Evolutionary conservation across 2,888 invertebrate genomes (phyloP), one percentile per base, ranked within the genome.

Genomic region (Himalopsyche kuldschensis): DNA sequence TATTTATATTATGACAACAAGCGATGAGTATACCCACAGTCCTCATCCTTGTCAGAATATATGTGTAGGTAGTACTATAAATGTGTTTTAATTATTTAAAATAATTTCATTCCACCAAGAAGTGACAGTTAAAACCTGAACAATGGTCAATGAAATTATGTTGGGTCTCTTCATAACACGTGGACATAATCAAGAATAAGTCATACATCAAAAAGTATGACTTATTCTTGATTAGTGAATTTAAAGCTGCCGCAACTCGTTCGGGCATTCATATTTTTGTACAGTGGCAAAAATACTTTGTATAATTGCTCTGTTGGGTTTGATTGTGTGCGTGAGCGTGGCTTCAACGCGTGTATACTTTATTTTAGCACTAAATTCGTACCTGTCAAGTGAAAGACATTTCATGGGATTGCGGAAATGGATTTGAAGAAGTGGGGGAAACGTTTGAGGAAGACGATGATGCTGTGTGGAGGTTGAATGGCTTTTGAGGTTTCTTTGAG

Each of bases 281-380:
- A 55, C 55, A 55, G 55, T 55, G 55, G 55, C 75, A 81, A 79
- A 76, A 79, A 83, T 80, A 83, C 83, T 83, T 80, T 79, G 83
- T 79, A 83, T 83, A 83, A 83, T 83, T 83, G 83, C 83, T 80
- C 78, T 79, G 32, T 55, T 55, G 55, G 27, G 32, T 75, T 75
- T 75, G 30, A 31, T 75, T 75, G 32, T 75, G 32, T 75, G 31
- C 78, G 79, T 48, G 75, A 24, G 46, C 17, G 81, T 30, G 6
- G 46, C 55, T 55, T 55, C 55, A 55, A 55, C 30, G 69, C 20
- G 69, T 17, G 78, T 15, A 75, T 76, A 81, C 82, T 84, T 79
- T 82, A 82, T 80, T 78, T 82, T 76, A 78, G 78, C 84, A 79
- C 41, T 84, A 84, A 84, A 84, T 84, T 82, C 84, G 82, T 75